Percentiles rank a stretch among this genome's conserved stretches.
These are phyloP conservation scores for Phyllotis vaccarum DNA, from an alignment of 2,797 vertebrate genomes.

Conservation along the genomic window DNA sequence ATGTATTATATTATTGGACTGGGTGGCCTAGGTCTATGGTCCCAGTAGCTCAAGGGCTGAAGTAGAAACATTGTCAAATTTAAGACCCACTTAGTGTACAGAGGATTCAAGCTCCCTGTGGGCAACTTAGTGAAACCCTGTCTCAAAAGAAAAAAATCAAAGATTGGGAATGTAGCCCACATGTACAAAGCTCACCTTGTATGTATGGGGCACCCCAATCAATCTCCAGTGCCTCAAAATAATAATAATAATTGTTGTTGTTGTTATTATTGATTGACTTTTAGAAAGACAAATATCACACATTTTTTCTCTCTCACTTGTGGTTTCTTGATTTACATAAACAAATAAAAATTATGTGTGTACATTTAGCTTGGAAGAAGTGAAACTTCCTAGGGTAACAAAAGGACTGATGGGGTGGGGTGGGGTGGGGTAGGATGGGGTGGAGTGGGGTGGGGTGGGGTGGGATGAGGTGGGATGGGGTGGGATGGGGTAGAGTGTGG, in stretches of 20 bases:
- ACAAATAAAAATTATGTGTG: not conserved
- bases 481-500: no score
- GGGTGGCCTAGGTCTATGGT: not conserved
- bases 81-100: not conserved
- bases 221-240: not conserved
- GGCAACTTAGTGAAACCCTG: not conserved
- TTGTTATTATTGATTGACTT: no score
- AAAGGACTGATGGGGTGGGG: not conserved
- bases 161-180: not conserved
- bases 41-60: not conserved
- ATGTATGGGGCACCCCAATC: not conserved
- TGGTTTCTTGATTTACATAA: not conserved
- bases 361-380: not conserved
- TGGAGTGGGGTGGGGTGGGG: not conserved
- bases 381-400: not conserved
- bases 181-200: not conserved
- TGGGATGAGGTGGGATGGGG: no score
- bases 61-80: not conserved
- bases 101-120: not conserved
- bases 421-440: no score
- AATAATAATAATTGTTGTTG: not conserved
- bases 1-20: not conserved
- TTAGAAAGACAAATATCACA: not conserved
- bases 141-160: not conserved
- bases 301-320: not conserved